Base-by-base conservation (phyloP, 2,113 vertebrate genomes). In the Columba janthina region DNA sequence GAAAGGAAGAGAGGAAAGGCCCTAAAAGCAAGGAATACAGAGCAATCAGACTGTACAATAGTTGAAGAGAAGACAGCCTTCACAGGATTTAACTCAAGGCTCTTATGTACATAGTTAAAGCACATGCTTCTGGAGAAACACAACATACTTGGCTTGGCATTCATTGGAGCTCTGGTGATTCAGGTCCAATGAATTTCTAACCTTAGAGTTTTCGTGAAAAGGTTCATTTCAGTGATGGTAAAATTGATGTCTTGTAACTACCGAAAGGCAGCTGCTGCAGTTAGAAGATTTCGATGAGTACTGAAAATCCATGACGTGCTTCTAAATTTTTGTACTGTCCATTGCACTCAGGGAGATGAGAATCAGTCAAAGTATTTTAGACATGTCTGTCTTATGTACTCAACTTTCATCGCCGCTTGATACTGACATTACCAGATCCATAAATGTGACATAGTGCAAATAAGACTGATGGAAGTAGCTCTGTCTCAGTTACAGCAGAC, bases 291-390 rank as follows among this genome's bases (percentile, higher is more conserved):
- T 64, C 3, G 7, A 22, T 13, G n/a, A 65, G 15, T 6, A 50
- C 20, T 38, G 36, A 56, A 84, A 84, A 73, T 31, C 31, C 64
- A 29, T 20, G 15, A 11, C 21, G 24, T 28, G 32, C 10, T 73
- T 29, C 28, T 74, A 46, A 46, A 73, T 70, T 46, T 73, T 12
- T 32, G 50, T 19, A 14, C 50, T 50, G 31, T 22, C 24, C 24
- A 3, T 34, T 31, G n/a, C 28, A 31, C 29, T 44, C 36, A 21
- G 6, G 3, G 15, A 71, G 46, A 4, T 0, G 5, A 25, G 4
- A 51, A 48, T 32, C 44, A 56, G 5, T 16, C 22, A 83, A 46
- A 84, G 36, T 25, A 34, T 54, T 86, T 53, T 26, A 80, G 31
- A 26, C 9, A 48, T 14, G 19, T 42, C 17, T 79, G 9, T 14